phyloP scores from a whole-genome alignment of 2,113 vertebrate genomes.

The Synchiropus splendidus region DNA sequence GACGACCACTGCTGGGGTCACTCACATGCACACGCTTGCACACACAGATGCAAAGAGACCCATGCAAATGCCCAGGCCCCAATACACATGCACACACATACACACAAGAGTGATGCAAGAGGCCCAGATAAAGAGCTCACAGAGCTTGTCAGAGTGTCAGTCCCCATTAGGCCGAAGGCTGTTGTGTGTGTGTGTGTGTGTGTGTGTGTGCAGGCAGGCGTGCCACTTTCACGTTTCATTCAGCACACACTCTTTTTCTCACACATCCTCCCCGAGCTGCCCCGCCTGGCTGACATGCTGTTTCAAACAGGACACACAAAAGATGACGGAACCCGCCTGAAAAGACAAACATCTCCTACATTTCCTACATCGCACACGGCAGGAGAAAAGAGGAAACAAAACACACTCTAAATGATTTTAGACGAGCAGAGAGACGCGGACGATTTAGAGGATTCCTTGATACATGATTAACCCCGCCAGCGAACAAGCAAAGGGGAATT shows the following conservation, averaged over 20 bases:
- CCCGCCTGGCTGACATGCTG: conserved; percentile 60
- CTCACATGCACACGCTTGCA: conserved; percentile 28
- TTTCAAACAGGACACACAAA: conserved; percentile 64
- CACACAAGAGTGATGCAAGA: conserved; percentile 41
- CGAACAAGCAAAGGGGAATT: conserved; percentile 4
- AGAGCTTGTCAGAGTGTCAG: conserved; percentile 70
- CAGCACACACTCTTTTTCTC: conserved; percentile 45
- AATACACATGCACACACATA: conserved; percentile 16
- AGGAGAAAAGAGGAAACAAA: conserved; percentile 29
- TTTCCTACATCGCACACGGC: conserved; percentile 58
- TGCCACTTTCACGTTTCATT: conserved; percentile 53
- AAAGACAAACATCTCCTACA: conserved; percentile 63
- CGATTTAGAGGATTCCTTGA: conserved; percentile 15
- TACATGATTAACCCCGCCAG: conserved; percentile 17
- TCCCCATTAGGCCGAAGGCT: conserved; percentile 64
- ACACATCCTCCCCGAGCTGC: conserved; percentile 51
- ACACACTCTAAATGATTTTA: conserved; percentile 47
- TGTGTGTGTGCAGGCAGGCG: conserved; percentile 62
- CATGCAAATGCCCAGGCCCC: conserved; percentile 16
- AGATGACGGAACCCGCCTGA: conserved; percentile 55
- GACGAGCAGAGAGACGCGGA: conserved; percentile 27
- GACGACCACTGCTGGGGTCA: conserved; percentile 53
- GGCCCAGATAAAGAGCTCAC: conserved; percentile 69
- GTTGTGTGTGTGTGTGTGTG: conserved; percentile 38
- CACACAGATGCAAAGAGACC: conserved; percentile 15